phyloP scores from a whole-genome alignment of 2,113 vertebrate genomes.

The Accipiter virgatus region DNA sequence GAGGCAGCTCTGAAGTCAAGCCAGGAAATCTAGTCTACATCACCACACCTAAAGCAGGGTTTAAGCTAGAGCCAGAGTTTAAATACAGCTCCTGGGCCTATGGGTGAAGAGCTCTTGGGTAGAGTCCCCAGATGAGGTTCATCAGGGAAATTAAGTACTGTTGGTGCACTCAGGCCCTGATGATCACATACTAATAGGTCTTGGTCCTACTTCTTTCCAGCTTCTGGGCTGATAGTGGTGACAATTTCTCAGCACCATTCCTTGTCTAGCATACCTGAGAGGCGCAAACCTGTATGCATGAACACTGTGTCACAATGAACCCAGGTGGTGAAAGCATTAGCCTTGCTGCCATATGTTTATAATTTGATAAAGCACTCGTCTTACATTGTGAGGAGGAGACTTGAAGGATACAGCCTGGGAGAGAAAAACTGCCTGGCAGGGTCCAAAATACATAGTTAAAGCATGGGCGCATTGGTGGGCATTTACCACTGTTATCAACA shows the following conservation, averaged over 20 bases:
- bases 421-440: not conserved
- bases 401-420: not conserved
- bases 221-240: not conserved
- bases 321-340: not conserved
- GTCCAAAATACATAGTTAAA: not conserved
- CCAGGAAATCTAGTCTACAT: not conserved
- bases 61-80: accelerated
- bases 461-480: not conserved
- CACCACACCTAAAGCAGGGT: not conserved
- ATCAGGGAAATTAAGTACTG: not conserved
- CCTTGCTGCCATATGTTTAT: not conserved
- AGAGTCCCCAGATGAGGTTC: not conserved
- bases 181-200: accelerated
- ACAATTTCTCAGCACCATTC: not conserved
- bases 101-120: not conserved
- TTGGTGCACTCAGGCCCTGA: not conserved
- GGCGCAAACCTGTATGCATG: not conserved
- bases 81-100: not conserved
- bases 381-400: not conserved
- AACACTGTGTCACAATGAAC: accelerated
- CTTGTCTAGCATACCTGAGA: not conserved
- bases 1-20: not conserved
- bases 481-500: not conserved
- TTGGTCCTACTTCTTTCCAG: not conserved
- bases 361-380: not conserved